These are phyloP conservation scores for Condylura cristata DNA, from an alignment of 2,113 vertebrate species.

Conservation along the genomic window DNA sequence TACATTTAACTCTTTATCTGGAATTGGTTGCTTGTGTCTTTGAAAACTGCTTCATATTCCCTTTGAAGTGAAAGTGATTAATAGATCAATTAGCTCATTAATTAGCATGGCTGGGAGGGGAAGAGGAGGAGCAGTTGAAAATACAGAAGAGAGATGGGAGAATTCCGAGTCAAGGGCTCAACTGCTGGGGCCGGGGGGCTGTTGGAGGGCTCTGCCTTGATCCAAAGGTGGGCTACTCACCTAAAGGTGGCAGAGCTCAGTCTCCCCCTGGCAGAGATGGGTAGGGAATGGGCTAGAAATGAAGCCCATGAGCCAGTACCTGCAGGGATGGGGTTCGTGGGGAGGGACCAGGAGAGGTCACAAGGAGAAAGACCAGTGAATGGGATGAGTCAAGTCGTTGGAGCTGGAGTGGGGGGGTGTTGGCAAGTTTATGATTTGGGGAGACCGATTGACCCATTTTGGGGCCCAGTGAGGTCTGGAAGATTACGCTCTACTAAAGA, in stretches of 20 bases:
- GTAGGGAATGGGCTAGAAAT: neutral
- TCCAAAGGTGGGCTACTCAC: neutral
- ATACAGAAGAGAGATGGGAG: neutral
- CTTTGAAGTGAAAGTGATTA: constrained; percentile 40
- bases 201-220: neutral
- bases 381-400: neutral
- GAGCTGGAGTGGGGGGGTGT: too few species aligned
- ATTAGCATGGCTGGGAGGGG: neutral
- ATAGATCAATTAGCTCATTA: neutral
- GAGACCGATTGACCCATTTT: neutral
- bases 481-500: neutral
- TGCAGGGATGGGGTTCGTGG: too few species aligned
- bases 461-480: neutral
- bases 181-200: neutral
- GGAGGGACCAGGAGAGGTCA: neutral
- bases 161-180: neutral
- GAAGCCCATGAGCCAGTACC: neutral
- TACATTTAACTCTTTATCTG: neutral
- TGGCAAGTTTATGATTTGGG: neutral
- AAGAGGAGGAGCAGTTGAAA: neutral
- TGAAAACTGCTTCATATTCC: constrained; percentile 8
- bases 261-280: neutral
- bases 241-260: neutral
- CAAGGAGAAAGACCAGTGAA: neutral
- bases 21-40: constrained; percentile 1